phyloP scores from a whole-genome alignment of 2,797 vertebrate genomes.

The Sebastes taczanowskii region DNA sequence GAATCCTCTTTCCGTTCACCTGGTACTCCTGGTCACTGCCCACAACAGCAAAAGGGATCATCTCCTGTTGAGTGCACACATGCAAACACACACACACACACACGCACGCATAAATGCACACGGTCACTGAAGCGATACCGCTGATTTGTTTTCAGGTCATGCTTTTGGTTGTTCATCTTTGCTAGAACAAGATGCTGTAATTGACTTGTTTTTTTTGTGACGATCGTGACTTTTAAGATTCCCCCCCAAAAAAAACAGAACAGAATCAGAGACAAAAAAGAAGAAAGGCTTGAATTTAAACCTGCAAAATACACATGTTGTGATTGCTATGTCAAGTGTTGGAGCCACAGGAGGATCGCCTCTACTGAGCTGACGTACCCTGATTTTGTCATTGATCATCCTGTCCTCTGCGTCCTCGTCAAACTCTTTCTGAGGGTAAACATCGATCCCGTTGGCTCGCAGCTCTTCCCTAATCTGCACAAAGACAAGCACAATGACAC shows the following conservation, averaged over 20 bases:
- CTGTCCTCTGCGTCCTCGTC: conserved; percentile 95
- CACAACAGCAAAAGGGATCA: conserved; percentile 98
- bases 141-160: conserved; percentile 3
- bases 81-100: background rate
- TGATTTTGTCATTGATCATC: conserved; percentile 95
- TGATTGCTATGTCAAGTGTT: background rate
- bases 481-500: background rate
- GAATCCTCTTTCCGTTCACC: conserved; percentile 94
- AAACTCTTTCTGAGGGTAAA: conserved; percentile 98
- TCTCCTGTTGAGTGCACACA: conserved; percentile 85
- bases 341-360: background rate
- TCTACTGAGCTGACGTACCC: conserved; percentile 77
- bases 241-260: background rate
- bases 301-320: background rate
- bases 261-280: background rate
- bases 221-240: background rate
- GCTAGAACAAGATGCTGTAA: background rate
- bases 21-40: conserved; percentile 98
- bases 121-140: background rate
- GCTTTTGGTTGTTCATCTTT: background rate
- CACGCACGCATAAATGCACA: background rate
- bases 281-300: background rate
- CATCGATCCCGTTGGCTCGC: conserved; percentile 92
- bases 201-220: background rate
- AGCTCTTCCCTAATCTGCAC: conserved; percentile 94